phyloP scores from a whole-genome alignment of 2,888 invertebrate species.

The Rotaria socialis region DNA sequence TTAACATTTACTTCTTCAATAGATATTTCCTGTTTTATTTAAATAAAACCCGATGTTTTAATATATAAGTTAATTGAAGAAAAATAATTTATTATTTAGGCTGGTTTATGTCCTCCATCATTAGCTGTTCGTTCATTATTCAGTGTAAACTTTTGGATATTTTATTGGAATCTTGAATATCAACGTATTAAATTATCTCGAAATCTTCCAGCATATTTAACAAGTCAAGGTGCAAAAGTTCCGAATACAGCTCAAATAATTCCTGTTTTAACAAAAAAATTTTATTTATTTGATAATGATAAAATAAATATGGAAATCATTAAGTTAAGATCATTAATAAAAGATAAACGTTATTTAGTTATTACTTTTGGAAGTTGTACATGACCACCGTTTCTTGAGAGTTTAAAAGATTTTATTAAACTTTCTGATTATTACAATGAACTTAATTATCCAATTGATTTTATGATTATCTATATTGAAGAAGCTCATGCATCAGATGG shows the following conservation, averaged over 20 bases:
- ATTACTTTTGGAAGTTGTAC: slow-evolving; percentile 55
- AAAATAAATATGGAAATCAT: not conserved
- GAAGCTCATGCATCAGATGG: slow-evolving; percentile 54
- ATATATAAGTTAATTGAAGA: no score
- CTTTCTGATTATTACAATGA: slow-evolving; percentile 48
- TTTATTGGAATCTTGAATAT: not conserved
- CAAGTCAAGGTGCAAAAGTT: not conserved
- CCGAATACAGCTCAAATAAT: not conserved
- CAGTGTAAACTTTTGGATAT: not conserved
- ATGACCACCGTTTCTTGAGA: slow-evolving; percentile 54
- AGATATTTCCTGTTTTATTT: not conserved
- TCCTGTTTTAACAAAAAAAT: not conserved
- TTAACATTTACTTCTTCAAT: not conserved
- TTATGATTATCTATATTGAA: slow-evolving; percentile 53
- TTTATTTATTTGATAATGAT: not conserved
- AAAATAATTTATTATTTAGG: not conserved
- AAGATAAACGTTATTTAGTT: slow-evolving; percentile 51
- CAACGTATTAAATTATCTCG: not conserved
- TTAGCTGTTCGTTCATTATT: not conserved
- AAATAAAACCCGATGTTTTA: not conserved
- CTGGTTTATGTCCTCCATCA: not conserved
- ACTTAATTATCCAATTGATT: slow-evolving; percentile 51
- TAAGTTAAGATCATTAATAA: slow-evolving; percentile 47
- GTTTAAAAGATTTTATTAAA: slow-evolving; percentile 50
- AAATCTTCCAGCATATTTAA: not conserved